phyloP scores from a whole-genome alignment of 2,797 vertebrate genomes.

The Carduelis carduelis region DNA sequence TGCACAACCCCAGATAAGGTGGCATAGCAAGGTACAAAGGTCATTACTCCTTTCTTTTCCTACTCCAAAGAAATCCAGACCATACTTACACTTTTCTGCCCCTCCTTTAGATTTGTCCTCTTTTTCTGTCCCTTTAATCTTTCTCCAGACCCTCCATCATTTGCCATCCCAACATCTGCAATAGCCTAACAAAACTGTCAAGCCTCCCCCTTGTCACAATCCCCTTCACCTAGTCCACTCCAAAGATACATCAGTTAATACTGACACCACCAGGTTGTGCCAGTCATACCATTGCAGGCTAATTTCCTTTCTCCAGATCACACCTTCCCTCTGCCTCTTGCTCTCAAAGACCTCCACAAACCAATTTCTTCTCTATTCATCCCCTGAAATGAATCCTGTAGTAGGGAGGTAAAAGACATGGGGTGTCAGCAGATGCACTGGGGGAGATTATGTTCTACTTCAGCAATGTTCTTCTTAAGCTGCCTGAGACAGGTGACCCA shows the following conservation, averaged over 20 bases:
- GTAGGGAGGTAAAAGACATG: neutral
- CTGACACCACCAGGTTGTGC: fast-evolving
- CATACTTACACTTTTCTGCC: neutral
- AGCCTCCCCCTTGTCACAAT: neutral
- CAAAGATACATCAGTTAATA: neutral
- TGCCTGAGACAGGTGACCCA: neutral
- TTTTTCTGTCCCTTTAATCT: neutral
- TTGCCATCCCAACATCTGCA: neutral
- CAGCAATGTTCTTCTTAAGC: neutral
- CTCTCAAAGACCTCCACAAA: neutral
- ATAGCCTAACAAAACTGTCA: neutral
- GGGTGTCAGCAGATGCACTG: neutral
- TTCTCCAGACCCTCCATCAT: neutral
- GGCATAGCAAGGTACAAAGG: neutral
- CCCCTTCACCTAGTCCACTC: neutral
- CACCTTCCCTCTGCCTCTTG: neutral
- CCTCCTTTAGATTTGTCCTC: neutral
- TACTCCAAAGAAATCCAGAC: neutral
- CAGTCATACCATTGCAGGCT: fast-evolving
- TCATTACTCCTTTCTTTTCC: neutral
- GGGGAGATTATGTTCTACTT: neutral
- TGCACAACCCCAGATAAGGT: neutral
- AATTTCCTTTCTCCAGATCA: neutral
- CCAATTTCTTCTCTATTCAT: neutral
- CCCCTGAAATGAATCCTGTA: neutral